Evolutionary conservation across 2,888 invertebrate species (phyloP), one percentile per base, ranked within the genome.

Genomic region (Drosophila aldrichi): DNA sequence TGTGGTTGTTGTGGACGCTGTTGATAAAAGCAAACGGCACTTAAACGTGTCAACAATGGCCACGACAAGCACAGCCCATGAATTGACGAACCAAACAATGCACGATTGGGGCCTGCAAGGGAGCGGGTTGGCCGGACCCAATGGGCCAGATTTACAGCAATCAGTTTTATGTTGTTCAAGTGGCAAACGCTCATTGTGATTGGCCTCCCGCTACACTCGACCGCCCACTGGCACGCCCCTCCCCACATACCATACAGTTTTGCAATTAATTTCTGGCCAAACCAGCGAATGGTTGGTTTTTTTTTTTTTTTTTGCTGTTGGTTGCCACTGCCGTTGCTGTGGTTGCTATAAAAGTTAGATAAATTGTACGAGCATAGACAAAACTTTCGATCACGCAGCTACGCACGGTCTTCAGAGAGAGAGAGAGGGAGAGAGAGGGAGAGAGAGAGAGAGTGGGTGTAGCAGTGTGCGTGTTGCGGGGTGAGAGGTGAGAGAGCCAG

Each of bases 1-100:
- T 73, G 68, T 77, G 64, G 64, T 74, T 71, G 68, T 65, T 87
- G 78, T 72, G 71, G 64, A 70, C 71, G 66, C 55, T 58, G 72
- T 80, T 80, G 88, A 86, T 86, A 86, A 89, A 86, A 86, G 85
- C 88, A 85, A 86, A 82, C 88, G 88, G 76, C 89, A 85, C 86
- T 86, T 86, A 86, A 89, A 85, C 88, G 89, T 86, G 86, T 89
- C 86, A 87, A 87, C 86, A 89, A 85, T 85, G 82, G 82, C 58
- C 64, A 80, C 81, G 79, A 79, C 84, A 87, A 81, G 87, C 83
- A 67, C 88, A 85, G 79, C 67, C 70, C 74, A 65, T 67, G 64
- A 82, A 81, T 81, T 85, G 90, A 81, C 85, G 83, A 71, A 38
- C 67, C 70, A 58, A 81, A 85, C 89, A 85, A 85, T 76, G 66